A percentile compares a stretch with the other conserved stretches of the same genome.
phyloP scores from a whole-genome alignment of 1,140 invertebrate species.

The Heliconius hewitsoni region DNA sequence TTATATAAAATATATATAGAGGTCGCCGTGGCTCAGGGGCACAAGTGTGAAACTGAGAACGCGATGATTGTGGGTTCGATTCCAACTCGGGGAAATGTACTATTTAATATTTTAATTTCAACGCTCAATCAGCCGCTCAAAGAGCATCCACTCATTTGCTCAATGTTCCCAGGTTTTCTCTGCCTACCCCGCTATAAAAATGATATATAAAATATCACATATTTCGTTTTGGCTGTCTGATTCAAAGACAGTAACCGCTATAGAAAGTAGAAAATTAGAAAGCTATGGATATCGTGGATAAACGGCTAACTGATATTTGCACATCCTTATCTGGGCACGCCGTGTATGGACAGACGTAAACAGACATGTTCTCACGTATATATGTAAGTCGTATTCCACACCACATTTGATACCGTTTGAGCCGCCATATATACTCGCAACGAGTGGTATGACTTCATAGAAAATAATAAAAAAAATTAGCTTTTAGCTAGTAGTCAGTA shows the following conservation, averaged over 20 bases:
- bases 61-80: no score
- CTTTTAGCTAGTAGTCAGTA: not conserved
- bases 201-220: not conserved
- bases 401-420: conserved; percentile 30
- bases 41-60: no score
- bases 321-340: conserved; percentile 33
- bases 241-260: not conserved
- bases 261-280: conserved; percentile 28
- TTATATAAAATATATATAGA: no score
- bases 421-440: not conserved
- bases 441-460: not conserved
- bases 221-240: not conserved
- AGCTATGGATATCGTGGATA: conserved; percentile 35
- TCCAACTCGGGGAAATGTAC: no score
- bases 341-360: conserved; percentile 35
- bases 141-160: no score
- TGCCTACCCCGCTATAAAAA: no score
- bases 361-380: conserved; percentile 41
- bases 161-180: no score
- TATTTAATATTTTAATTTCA: no score
- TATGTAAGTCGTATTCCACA: conserved; percentile 35
- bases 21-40: no score
- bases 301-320: conserved; percentile 28
- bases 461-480: not conserved
- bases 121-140: no score